These are phyloP conservation scores for Xanthorhoe designata DNA, from an alignment of 2,888 invertebrate genomes.

Conservation along the genomic window DNA sequence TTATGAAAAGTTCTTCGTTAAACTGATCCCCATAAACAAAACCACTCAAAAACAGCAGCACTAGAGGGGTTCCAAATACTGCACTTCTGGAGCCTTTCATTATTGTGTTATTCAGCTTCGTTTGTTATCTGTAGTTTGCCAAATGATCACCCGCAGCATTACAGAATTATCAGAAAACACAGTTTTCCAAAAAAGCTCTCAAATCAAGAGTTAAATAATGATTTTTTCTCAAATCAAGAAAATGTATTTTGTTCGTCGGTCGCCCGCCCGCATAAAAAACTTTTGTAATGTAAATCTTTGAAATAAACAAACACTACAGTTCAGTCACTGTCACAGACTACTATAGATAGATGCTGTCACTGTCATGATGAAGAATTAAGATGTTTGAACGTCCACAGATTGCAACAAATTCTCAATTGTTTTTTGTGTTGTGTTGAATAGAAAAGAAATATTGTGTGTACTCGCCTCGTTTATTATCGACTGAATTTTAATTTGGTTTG, in stretches of 20 bases:
- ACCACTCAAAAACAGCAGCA: conserved; percentile 41
- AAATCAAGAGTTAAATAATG: not conserved
- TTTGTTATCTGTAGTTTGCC: not conserved
- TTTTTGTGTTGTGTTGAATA: no score
- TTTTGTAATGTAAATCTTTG: no score
- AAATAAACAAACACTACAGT: no score
- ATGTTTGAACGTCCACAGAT: not conserved
- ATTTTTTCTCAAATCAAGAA: no score
- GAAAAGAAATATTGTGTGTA: not conserved
- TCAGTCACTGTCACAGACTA: no score
- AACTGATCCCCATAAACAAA: conserved; percentile 87
- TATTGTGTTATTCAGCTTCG: not conserved
- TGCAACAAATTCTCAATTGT: not conserved
- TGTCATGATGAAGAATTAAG: not conserved
- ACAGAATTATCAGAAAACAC: not conserved
- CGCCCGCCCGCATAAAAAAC: no score
- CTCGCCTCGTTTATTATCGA: not conserved
- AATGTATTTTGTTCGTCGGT: not conserved
- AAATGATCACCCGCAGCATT: not conserved
- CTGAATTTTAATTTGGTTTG: not conserved
- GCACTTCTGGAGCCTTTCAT: conserved; percentile 41
- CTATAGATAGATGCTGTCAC: no score
- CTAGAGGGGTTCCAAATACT: conserved; percentile 37
- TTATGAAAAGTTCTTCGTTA: conserved; percentile 95
- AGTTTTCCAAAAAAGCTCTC: not conserved